These are phyloP conservation scores for Oscheius sp. DNA, from an alignment of 2,888 invertebrate genomes.

Conservation along the genomic window DNA sequence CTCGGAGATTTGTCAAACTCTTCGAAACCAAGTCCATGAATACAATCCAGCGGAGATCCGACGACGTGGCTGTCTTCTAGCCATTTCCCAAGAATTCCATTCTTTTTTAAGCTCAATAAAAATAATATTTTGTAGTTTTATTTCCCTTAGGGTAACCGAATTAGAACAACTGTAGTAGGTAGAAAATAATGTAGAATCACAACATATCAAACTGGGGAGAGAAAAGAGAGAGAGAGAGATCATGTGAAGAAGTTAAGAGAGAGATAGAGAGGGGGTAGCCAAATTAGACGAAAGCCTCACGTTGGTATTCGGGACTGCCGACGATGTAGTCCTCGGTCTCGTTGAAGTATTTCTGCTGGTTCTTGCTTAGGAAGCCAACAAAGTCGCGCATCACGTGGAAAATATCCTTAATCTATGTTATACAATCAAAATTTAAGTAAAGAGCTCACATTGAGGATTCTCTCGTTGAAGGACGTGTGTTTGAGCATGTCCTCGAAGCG, in stretches of 20 bases:
- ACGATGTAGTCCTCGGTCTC: slow-evolving; percentile 29
- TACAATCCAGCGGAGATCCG: not conserved
- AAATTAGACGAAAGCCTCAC: slow-evolving; percentile 15
- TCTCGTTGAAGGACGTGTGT: slow-evolving; percentile 39
- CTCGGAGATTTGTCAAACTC: not conserved
- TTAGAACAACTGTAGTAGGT: too few species aligned
- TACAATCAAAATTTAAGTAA: not conserved
- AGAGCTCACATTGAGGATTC: slow-evolving; percentile 34
- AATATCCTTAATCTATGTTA: slow-evolving; percentile 37
- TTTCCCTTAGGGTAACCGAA: too few species aligned
- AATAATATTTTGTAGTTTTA: too few species aligned
- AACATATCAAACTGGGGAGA: too few species aligned
- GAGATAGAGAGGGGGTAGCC: not conserved
- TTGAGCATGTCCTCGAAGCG: slow-evolving; percentile 37
- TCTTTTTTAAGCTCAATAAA: too few species aligned
- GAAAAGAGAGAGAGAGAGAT: not conserved
- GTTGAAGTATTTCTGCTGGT: slow-evolving; percentile 29
- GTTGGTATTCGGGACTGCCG: slow-evolving; percentile 37
- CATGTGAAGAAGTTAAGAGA: not conserved
- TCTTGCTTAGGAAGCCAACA: slow-evolving; percentile 46
- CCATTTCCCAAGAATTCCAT: too few species aligned
- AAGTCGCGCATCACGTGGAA: slow-evolving; percentile 39
- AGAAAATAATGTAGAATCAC: too few species aligned
- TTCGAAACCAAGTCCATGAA: not conserved
- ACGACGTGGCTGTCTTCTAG: not conserved